Evolutionary conservation across 2,113 vertebrate genomes (phyloP).

Genomic region (Phalacrocorax brasilianus): DNA sequence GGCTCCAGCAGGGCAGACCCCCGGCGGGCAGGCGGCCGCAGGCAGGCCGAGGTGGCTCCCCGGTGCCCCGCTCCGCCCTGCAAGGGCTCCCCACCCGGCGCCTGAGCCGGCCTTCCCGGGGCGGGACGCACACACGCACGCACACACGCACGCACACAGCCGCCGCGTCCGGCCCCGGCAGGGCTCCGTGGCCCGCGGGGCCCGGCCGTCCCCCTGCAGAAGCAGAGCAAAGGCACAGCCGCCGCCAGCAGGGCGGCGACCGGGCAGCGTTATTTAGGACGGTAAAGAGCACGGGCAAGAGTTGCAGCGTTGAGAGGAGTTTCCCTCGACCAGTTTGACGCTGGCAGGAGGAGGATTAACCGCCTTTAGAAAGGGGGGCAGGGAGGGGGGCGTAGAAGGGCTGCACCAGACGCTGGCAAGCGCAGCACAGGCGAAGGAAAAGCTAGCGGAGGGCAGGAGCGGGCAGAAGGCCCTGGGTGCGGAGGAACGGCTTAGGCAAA

Average conservation of each 20-base stretch:
- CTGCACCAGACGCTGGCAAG: accelerated
- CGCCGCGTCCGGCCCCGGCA: accelerated
- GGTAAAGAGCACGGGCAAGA: not conserved
- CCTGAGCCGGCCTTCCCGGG: too few relatives aligned
- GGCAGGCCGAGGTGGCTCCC: too few relatives aligned
- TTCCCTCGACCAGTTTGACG: not conserved
- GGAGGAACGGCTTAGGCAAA: not conserved
- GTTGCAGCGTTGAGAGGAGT: not conserved
- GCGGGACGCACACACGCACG: not conserved
- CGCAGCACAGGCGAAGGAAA: not conserved
- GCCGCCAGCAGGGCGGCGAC: too few relatives aligned
- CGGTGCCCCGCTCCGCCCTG: accelerated
- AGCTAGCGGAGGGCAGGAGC: not conserved
- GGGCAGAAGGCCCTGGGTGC: not conserved
- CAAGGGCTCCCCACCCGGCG: too few relatives aligned
- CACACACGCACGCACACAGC: too few relatives aligned
- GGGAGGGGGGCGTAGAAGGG: not conserved
- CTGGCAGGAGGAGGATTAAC: not conserved
- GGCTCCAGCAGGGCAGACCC: too few relatives aligned
- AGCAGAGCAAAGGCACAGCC: not conserved
- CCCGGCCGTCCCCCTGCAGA: too few relatives aligned
- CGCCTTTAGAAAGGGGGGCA: too few relatives aligned
- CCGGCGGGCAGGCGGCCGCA: accelerated
- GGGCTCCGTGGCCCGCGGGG: accelerated
- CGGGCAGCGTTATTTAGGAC: not conserved